A percentile compares a stretch with the other conserved stretches of the same genome.
Evolutionary conservation across 2,797 vertebrate species (phyloP).

Genomic region (Sebastes oblongus): DNA sequence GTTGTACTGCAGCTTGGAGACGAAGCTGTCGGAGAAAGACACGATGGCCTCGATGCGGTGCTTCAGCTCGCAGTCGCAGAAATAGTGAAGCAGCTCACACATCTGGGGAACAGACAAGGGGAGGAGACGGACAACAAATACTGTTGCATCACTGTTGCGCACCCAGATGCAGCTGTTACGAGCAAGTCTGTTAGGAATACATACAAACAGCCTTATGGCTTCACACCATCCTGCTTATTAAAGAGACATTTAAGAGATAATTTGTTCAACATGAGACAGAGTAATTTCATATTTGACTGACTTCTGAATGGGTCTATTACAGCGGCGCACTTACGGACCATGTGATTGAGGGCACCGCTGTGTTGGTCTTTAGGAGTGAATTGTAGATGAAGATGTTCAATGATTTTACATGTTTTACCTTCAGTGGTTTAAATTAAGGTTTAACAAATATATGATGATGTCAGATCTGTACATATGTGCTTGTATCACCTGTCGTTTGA

Average conservation of each 20-base stretch:
- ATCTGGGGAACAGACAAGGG: conserved; percentile 82
- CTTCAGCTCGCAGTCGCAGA: conserved; percentile 98
- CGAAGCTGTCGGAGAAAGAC: conserved; percentile 94
- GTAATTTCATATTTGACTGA: conserved; percentile 61
- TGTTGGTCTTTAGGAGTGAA: conserved; percentile 5
- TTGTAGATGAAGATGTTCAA: conserved; percentile 22
- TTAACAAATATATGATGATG: neutral
- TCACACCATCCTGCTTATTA: conserved; percentile 29
- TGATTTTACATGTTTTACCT: conserved; percentile 28
- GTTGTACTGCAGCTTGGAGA: conserved; percentile 95
- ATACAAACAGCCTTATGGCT: conserved; percentile 5
- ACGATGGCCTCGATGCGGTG: conserved; percentile 97
- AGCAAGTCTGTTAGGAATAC: conserved; percentile 5
- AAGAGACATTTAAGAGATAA: conserved; percentile 39
- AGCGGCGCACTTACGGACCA: conserved; percentile 21
- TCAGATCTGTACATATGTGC: neutral
- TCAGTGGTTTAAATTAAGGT: neutral
- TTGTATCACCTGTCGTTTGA: conserved; percentile 91
- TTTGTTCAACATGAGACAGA: conserved; percentile 19
- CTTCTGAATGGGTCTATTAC: conserved; percentile 54
- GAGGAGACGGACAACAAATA: conserved; percentile 9
- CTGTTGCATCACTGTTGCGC: neutral
- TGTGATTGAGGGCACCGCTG: conserved; percentile 37
- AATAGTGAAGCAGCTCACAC: conserved; percentile 97
- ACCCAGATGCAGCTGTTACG: neutral